These are phyloP conservation scores for Taenioides sp. DNA, from an alignment of 2,797 vertebrate genomes.

Conservation along the genomic window DNA sequence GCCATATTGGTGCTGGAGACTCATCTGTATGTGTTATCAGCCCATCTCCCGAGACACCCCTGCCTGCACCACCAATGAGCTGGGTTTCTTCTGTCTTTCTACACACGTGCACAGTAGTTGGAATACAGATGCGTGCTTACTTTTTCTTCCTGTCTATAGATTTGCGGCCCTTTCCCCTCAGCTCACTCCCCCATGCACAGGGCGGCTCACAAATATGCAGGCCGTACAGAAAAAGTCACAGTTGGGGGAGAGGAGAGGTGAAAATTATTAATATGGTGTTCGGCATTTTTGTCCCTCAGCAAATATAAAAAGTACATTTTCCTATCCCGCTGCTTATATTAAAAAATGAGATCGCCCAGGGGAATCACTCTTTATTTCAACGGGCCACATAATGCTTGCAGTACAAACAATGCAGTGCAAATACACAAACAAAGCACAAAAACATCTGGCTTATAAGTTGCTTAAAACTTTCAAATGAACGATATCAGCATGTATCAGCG, in stretches of 20 bases:
- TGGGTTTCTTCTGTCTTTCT: slow-evolving; percentile 14
- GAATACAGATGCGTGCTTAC: slow-evolving; percentile 59
- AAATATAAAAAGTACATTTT: slow-evolving; percentile 72
- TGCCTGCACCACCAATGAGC: slow-evolving; percentile 30
- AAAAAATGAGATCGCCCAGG: slow-evolving; percentile 20
- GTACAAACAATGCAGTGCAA: slow-evolving; percentile 13
- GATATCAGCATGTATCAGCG: slow-evolving; percentile 2
- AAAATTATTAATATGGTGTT: slow-evolving; percentile 71
- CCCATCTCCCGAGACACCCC: slow-evolving; percentile 68
- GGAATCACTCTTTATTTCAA: slow-evolving; percentile 46
- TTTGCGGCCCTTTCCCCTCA: slow-evolving; percentile 54
- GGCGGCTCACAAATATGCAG: slow-evolving; percentile 74
- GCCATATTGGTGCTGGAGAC: slow-evolving; percentile 71
- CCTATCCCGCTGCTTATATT: slow-evolving; percentile 44
- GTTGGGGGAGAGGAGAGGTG: slow-evolving; percentile 60
- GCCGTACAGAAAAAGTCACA: slow-evolving; percentile 72
- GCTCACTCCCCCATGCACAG: slow-evolving; percentile 64
- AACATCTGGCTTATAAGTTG: slow-evolving; percentile 22
- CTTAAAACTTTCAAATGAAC: slow-evolving; percentile 24
- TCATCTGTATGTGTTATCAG: slow-evolving; percentile 81
- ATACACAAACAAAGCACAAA: slow-evolving; percentile 31
- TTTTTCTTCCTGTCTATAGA: slow-evolving; percentile 29
- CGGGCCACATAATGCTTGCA: slow-evolving; percentile 26
- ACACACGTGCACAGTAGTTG: slow-evolving; percentile 28
- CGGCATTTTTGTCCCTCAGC: slow-evolving; percentile 69